Percentiles rank a stretch among this genome's conserved stretches.
Conservation (phyloP, 1,140 invertebrate genomes). For the Drosophila varians region DNA sequence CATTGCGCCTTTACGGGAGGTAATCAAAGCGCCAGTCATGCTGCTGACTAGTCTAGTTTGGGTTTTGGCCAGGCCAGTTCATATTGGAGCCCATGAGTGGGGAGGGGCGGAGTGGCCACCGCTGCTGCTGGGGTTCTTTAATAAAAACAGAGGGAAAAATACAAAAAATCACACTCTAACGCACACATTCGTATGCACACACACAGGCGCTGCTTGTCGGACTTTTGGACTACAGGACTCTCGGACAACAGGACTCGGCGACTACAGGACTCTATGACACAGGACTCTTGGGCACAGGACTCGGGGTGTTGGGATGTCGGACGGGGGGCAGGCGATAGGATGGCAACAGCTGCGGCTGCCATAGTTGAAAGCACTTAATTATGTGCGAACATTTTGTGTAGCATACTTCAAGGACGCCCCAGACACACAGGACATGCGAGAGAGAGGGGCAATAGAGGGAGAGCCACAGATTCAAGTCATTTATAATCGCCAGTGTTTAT, state of each 20-base stretch:
- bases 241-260: neutral
- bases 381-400: conserved; percentile 56
- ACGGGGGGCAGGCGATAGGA: neutral
- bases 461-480: conserved; percentile 12
- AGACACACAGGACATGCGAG: neutral
- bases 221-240: conserved; percentile 7
- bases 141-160: conserved; percentile 1
- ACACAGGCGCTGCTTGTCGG: conserved; percentile 2
- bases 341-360: conserved; percentile 14
- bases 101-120: conserved; percentile 1
- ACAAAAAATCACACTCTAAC: conserved; percentile 8
- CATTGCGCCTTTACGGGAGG: neutral
- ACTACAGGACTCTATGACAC: conserved; percentile 1
- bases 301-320: too few relatives aligned
- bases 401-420: conserved; percentile 2
- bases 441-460: too few relatives aligned
- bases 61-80: neutral
- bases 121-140: conserved; percentile 13
- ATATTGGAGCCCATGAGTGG: neutral
- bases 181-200: neutral
- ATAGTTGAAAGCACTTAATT: conserved; percentile 49
- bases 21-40: conserved; percentile 24
- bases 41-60: conserved; percentile 3
- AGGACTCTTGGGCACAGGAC: neutral
- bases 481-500: conserved; percentile 41